Conservation (phyloP, 1,140 invertebrate genomes). For the Platyura marginata region DNA sequence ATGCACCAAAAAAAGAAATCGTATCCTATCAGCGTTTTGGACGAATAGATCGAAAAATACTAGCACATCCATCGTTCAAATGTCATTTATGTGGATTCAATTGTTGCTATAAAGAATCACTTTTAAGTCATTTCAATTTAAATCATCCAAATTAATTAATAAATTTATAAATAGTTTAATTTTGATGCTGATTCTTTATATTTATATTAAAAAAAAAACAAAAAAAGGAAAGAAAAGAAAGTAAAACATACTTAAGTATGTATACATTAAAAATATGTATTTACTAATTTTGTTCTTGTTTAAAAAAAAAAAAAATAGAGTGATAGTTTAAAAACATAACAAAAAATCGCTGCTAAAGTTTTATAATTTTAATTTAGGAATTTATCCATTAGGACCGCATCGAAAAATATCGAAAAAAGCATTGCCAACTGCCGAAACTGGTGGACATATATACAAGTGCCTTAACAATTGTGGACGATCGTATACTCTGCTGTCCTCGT, state of each 20-base stretch:
- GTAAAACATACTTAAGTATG: no score
- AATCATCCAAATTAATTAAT: constrained; percentile 6
- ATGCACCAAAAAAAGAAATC: constrained; percentile 1
- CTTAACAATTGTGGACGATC: constrained; percentile 34
- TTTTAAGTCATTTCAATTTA: constrained; percentile 6
- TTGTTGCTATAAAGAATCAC: constrained; percentile 5
- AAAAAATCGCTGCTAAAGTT: no score
- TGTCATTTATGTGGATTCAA: constrained; percentile 9
- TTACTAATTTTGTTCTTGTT: no score
- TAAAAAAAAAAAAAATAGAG: no score
- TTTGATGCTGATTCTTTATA: no score
- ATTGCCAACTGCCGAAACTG: background rate
- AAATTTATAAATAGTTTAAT: no score
- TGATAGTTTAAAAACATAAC: background rate
- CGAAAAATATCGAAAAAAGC: background rate
- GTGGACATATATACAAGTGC: constrained; percentile 26
- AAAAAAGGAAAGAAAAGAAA: no score
- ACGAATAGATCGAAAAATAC: constrained; percentile 4
- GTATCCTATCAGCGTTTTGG: constrained; percentile 8
- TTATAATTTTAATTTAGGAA: no score
- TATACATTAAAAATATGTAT: no score
- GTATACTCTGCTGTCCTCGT: constrained; percentile 32
- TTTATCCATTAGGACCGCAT: background rate
- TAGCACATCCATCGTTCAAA: constrained; percentile 5
- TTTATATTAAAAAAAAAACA: no score